Evolutionary conservation across 1,140 invertebrate species (phyloP).

Genomic region (Argopecten irradians): DNA sequence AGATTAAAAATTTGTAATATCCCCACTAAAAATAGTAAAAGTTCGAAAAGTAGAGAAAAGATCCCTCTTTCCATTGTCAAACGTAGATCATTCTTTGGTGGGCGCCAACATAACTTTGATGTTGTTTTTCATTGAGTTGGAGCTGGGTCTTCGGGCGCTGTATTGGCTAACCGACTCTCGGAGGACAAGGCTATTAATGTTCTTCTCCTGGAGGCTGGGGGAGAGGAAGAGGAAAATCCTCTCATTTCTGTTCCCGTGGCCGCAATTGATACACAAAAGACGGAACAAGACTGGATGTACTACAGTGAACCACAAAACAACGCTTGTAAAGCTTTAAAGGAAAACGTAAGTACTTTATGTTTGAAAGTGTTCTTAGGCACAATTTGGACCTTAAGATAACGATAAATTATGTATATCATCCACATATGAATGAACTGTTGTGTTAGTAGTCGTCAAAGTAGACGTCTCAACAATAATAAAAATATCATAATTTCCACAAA

Average conservation of each 20-base stretch:
- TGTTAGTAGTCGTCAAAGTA: not conserved
- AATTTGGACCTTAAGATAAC: not conserved
- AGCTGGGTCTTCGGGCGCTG: constrained; percentile 94
- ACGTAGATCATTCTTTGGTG: too few relatives aligned
- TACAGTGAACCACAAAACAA: constrained; percentile 91
- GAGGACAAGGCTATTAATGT: constrained; percentile 87
- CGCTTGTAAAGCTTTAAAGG: constrained; percentile 88
- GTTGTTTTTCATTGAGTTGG: constrained; percentile 83
- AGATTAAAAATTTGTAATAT: not conserved
- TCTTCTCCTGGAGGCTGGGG: constrained; percentile 92
- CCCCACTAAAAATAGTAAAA: too few relatives aligned
- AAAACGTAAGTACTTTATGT: constrained; percentile 69
- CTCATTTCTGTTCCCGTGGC: constrained; percentile 78
- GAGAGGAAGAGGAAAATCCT: constrained; percentile 92
- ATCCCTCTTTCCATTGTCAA: too few relatives aligned
- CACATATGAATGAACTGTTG: not conserved
- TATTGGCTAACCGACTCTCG: constrained; percentile 93
- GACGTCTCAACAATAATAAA: not conserved
- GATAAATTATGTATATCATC: not conserved
- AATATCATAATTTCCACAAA: not conserved
- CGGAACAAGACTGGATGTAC: constrained; percentile 90
- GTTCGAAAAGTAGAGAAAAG: too few relatives aligned
- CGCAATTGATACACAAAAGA: constrained; percentile 43
- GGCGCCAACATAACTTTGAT: too few relatives aligned
- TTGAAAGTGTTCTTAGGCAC: too few relatives aligned